Conservation (phyloP, 2,113 vertebrate genomes). For the Gallinago undulata region DNA sequence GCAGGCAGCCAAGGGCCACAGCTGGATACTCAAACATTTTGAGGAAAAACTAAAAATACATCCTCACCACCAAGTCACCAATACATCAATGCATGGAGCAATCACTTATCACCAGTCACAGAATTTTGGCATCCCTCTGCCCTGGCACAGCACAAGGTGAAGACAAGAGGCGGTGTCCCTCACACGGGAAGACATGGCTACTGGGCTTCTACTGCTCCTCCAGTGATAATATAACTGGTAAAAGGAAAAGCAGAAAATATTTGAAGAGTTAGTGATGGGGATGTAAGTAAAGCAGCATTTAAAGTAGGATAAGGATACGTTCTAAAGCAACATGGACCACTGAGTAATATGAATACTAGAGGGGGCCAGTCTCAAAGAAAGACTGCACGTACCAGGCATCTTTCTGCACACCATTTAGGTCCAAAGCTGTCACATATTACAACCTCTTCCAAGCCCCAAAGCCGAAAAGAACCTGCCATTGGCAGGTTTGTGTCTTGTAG, state of each 20-base stretch:
- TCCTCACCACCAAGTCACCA: not conserved
- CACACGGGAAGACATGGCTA: not conserved
- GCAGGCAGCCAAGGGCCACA: not conserved
- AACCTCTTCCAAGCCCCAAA: not conserved
- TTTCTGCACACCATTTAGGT: not conserved
- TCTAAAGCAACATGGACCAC: not conserved
- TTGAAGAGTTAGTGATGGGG: not conserved
- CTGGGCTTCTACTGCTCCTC: not conserved
- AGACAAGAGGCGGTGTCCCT: not conserved
- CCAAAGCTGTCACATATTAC: not conserved
- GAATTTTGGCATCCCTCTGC: not conserved
- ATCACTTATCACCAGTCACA: not conserved
- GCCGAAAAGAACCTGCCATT: not conserved
- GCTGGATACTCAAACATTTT: not conserved
- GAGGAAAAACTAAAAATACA: not conserved
- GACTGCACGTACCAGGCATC: not conserved
- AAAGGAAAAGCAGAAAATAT: not conserved
- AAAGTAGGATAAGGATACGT: not conserved
- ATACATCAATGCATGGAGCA: not conserved
- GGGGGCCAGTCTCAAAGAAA: not conserved
- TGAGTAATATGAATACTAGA: not conserved
- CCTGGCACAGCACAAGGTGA: not conserved
- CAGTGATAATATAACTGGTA: not conserved
- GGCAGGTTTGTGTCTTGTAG: not conserved
- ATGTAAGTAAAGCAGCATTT: not conserved